Evolutionary conservation across 1,140 invertebrate genomes (phyloP).

Genomic region (Carposina sasakii): DNA sequence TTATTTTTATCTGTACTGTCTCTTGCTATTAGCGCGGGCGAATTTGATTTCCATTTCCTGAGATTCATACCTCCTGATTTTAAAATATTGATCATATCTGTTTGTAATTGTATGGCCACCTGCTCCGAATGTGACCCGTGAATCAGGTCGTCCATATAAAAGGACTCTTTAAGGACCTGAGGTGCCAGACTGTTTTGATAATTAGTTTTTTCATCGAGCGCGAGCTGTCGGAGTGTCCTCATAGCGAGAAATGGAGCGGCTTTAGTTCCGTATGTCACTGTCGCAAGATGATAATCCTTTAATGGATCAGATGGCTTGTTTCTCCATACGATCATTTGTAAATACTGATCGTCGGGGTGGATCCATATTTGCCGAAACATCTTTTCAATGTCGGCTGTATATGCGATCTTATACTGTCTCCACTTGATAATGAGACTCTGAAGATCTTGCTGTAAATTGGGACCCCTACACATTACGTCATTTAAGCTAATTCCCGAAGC

Average conservation of each 20-base stretch:
- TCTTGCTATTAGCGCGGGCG: neutral
- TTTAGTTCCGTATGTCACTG: constrained; percentile 1
- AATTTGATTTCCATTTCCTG: constrained; percentile 1
- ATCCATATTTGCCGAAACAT: constrained; percentile 21
- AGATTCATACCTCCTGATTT: constrained; percentile 2
- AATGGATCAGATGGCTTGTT: neutral
- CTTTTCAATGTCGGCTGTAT: constrained; percentile 19
- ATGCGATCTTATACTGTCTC: constrained; percentile 2
- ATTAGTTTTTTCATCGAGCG: constrained; percentile 16
- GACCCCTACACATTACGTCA: neutral
- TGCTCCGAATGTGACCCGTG: neutral
- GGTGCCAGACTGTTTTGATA: constrained; percentile 19
- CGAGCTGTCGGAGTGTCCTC: constrained; percentile 33
- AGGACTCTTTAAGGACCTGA: neutral
- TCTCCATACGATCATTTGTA: neutral
- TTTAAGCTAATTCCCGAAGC: neutral
- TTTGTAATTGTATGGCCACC: neutral
- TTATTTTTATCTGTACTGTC: neutral
- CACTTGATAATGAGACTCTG: neutral
- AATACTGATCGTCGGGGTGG: neutral
- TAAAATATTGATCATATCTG: neutral
- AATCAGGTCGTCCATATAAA: constrained; percentile 1
- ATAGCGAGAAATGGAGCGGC: constrained; percentile 29
- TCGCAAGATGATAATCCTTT: neutral
- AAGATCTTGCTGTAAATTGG: neutral